Base-by-base conservation (phyloP, 2,888 invertebrate species). In the Metalampra italica region DNA sequence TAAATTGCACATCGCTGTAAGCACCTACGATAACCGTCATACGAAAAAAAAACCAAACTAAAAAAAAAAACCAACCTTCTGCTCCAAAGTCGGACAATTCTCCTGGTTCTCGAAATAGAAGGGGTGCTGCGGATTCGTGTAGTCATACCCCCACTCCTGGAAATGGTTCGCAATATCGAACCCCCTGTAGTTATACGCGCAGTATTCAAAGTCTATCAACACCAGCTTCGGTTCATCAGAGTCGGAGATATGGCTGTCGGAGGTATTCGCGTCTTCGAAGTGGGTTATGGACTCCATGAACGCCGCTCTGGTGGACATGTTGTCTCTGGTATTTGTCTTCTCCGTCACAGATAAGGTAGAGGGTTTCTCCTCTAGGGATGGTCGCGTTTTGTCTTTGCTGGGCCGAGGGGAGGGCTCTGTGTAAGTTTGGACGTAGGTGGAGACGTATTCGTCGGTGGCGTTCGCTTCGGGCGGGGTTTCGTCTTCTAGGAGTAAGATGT, bases 81-180 rank as follows among this genome's bases (percentile, higher is more conserved):
- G 96, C 55, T 95, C 93, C 53, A 92, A 82, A 3, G 92, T 93
- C 0, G 98, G 97, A 68, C 93, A 94, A 56, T 93, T 91, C 7
- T 92, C 92, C 0, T 87, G 87, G 45, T 91, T 85, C 57, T 94
- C 94, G 52, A 86, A 90, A 80, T 94, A 98, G 79, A 93, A 95
- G 0, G 98, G 98, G 61, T 92, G 91, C 32, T 93, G 90, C 0
- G 93, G 91, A 50, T 93, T 92, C 0, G 94, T 96, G 78, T 98
- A 98, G 71, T 98, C 96, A 71, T 96, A 96, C 0, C 92, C 92
- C 96, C 97, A 97, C 77, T 98, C 98, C 55, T 96, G 91, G 76
- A 98, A 97, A 71, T 98, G 98, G 81, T 98, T 98, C 3, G 98
- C 98, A 45, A 98, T 88, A 79, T 98, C 98, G 79, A 97, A 98